Conservation (phyloP, 2,797 vertebrate genomes). For the Bovichtus diacanthus region DNA sequence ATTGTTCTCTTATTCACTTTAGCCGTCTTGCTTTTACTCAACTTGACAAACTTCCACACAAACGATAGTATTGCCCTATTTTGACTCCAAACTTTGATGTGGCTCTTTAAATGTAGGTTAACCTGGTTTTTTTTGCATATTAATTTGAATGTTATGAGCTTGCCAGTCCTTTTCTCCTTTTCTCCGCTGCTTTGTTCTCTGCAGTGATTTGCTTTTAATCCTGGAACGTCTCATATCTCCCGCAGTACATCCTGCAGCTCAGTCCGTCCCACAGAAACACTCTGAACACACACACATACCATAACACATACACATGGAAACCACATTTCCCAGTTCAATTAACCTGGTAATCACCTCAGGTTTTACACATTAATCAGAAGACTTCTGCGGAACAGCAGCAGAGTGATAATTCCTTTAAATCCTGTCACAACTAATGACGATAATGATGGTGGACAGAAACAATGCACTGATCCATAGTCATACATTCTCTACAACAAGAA, state of each 20-base stretch:
- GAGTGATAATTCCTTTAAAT: constrained; percentile 24
- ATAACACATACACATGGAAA: constrained; percentile 5
- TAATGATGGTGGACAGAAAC: neutral
- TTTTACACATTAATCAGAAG: constrained; percentile 28
- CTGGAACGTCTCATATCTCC: neutral
- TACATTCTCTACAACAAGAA: too few species aligned
- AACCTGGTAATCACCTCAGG: constrained; percentile 47
- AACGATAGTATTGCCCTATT: neutral
- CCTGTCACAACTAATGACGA: neutral
- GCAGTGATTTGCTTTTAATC: neutral
- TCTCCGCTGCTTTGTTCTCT: neutral
- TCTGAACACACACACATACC: neutral
- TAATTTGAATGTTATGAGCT: neutral
- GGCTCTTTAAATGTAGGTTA: neutral
- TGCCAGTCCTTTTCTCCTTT: neutral
- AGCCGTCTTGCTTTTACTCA: neutral
- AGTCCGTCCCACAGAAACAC: neutral
- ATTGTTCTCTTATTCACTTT: too few species aligned
- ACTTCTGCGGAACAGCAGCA: constrained; percentile 1
- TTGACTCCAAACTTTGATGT: neutral
- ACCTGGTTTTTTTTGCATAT: neutral
- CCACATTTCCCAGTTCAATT: constrained; percentile 61
- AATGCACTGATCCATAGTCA: neutral
- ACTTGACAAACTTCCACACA: neutral
- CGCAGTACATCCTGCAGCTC: neutral